Percentiles rank a stretch among this genome's conserved stretches.
Conservation (phyloP, 2,797 vertebrate species). For the Lutra lutra region DNA sequence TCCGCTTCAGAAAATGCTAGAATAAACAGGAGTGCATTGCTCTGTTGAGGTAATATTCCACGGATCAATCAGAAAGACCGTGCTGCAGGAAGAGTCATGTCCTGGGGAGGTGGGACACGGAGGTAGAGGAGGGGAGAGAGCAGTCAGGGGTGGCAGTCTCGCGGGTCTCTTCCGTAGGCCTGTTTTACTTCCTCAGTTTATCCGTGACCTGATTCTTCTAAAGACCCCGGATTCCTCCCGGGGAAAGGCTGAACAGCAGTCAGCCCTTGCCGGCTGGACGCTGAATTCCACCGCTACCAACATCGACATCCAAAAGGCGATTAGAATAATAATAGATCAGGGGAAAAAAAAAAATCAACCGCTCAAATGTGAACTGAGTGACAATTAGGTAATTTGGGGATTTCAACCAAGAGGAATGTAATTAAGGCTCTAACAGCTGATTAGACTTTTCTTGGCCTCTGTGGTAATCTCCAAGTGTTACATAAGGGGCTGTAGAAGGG, state of each 20-base stretch:
- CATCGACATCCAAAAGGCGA: not conserved
- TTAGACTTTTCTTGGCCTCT: slow-evolving; percentile 23
- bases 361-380: not conserved
- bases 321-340: not conserved
- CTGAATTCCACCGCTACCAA: not conserved
- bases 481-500: not conserved
- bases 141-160: not conserved
- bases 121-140: not conserved
- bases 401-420: slow-evolving; percentile 65
- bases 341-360: not conserved
- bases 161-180: not conserved
- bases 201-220: not conserved
- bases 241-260: not conserved
- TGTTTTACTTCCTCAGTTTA: not conserved
- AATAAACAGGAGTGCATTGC: not conserved
- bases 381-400: slow-evolving; percentile 45
- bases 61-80: not conserved
- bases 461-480: not conserved
- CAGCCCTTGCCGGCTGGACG: not conserved
- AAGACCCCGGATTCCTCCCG: not conserved
- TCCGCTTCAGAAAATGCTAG: not conserved
- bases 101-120: not conserved
- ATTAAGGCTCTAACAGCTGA: slow-evolving; percentile 64
- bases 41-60: not conserved
- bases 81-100: not conserved